phyloP scores from a whole-genome alignment of 2,797 vertebrate species.

The Gymnocypris eckloni region DNA sequence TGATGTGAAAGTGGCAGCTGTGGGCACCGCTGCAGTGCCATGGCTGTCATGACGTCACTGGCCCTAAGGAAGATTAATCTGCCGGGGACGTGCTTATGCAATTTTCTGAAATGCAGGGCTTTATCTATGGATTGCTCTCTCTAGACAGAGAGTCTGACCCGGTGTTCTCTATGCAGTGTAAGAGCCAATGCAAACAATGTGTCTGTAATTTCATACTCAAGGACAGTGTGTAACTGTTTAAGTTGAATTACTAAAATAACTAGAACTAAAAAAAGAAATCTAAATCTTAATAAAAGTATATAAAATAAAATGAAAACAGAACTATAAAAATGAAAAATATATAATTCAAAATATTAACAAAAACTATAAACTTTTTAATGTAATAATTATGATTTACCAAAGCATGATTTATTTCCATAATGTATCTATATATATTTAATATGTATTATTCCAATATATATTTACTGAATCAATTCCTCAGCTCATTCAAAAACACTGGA shows the following conservation, averaged over 20 bases:
- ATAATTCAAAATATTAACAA: neutral
- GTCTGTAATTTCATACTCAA: conserved; percentile 17
- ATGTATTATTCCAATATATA: neutral
- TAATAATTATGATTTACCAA: neutral
- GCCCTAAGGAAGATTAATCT: conserved; percentile 76
- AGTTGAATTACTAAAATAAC: no score
- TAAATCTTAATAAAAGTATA: neutral
- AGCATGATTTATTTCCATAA: neutral
- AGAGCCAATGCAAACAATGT: conserved; percentile 43
- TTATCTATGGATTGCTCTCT: conserved; percentile 74
- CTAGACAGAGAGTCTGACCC: conserved; percentile 41
- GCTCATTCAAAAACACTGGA: neutral
- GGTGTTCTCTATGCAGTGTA: conserved; percentile 6
- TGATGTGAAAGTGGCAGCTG: conserved; percentile 53
- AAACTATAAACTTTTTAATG: neutral
- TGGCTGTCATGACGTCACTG: conserved; percentile 73
- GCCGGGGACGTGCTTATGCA: conserved; percentile 74
- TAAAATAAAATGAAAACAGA: neutral
- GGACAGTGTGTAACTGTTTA: neutral
- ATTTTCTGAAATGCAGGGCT: conserved; percentile 76
- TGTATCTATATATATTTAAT: neutral
- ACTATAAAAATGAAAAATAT: neutral
- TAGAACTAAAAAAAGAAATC: neutral
- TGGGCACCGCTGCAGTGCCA: conserved; percentile 50
- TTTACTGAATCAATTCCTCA: neutral